Evolutionary conservation across 2,888 invertebrate genomes (phyloP).

Genomic region (Osmoderma eremita): DNA sequence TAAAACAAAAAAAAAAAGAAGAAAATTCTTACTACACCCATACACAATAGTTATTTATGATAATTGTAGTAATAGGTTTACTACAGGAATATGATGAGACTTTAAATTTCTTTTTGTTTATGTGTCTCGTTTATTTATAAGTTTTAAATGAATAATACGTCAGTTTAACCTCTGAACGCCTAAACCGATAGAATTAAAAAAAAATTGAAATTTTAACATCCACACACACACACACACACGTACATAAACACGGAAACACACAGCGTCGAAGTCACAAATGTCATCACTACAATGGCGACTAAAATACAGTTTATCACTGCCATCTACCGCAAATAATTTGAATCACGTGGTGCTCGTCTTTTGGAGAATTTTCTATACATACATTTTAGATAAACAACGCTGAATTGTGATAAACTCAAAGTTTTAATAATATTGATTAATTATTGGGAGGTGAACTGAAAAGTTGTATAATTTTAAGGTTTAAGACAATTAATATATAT

Average conservation of each 20-base stretch:
- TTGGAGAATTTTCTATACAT: not conserved
- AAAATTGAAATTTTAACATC: not conserved
- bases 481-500: conserved; percentile 54
- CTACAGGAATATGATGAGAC: conserved; percentile 29
- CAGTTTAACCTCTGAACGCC: conserved; percentile 30
- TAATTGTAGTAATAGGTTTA: conserved; percentile 24
- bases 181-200: not conserved
- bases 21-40: not conserved
- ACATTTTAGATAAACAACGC: no score
- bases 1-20: not conserved
- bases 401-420: conserved; percentile 57
- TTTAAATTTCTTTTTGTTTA: conserved; percentile 21
- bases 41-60: conserved; percentile 22
- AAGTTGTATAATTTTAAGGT: conserved; percentile 50
- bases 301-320: conserved; percentile 55
- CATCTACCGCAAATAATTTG: conserved; percentile 43
- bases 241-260: no score
- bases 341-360: conserved; percentile 35
- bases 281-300: conserved; percentile 44
- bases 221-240: not conserved
- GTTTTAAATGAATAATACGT: conserved; percentile 31
- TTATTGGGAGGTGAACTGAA: conserved; percentile 55
- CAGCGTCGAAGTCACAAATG: conserved; percentile 13
- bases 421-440: conserved; percentile 26
- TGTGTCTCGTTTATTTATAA: conserved; percentile 35